Conservation (phyloP, 92 coral and sea anemone species). For the Desmophyllum pertusum region DNA sequence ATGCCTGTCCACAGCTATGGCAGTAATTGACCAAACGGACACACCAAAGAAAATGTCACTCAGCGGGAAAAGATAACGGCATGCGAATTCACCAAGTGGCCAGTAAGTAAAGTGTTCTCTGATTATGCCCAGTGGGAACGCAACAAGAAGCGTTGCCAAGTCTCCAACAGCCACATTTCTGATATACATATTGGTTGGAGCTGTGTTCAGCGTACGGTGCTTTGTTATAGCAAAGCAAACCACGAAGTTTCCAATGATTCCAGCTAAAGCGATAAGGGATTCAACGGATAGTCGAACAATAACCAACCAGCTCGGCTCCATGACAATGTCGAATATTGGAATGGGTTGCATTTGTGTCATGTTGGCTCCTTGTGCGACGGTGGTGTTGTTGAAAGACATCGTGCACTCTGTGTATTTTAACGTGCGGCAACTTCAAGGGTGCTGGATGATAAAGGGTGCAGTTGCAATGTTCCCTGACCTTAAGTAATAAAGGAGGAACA, state of each 20-base stretch:
- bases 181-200: slow-evolving; percentile 52
- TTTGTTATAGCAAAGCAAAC: slow-evolving; percentile 61
- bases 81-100: slow-evolving; percentile 72
- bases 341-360: neutral
- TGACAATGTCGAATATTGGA: neutral
- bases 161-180: slow-evolving; percentile 75
- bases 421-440: too few species aligned
- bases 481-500: neutral
- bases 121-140: slow-evolving; percentile 61
- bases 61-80: slow-evolving; percentile 55
- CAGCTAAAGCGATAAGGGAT: slow-evolving; percentile 53
- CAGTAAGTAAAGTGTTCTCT: slow-evolving; percentile 58
- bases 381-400: slow-evolving; percentile 5
- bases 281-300: slow-evolving; percentile 49
- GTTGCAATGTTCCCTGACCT: neutral
- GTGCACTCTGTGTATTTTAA: neutral
- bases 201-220: slow-evolving; percentile 47
- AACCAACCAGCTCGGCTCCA: slow-evolving; percentile 56
- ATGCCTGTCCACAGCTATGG: slow-evolving; percentile 73
- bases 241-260: slow-evolving; percentile 66
- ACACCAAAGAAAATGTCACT: slow-evolving; percentile 68
- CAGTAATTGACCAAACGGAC: slow-evolving; percentile 75
- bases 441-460: neutral
- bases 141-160: slow-evolving; percentile 61
- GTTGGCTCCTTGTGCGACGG: neutral